Evolutionary conservation across 2,113 vertebrate species (phyloP).

Genomic region (Marmota monax): DNA sequence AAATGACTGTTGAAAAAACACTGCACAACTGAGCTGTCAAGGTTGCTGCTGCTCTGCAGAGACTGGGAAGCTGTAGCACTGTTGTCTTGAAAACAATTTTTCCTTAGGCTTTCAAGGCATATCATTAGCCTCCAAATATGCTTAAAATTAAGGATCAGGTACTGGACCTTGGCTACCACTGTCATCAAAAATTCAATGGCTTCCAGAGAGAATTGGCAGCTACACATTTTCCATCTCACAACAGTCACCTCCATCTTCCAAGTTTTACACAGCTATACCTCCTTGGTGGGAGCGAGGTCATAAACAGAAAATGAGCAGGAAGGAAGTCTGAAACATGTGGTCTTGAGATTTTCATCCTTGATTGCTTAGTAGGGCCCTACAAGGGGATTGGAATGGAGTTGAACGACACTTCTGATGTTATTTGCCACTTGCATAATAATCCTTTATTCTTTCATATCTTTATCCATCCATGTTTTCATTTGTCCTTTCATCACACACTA

Average conservation of each 20-base stretch:
- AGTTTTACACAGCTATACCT: background rate
- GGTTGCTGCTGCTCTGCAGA: background rate
- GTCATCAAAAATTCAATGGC: background rate
- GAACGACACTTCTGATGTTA: background rate
- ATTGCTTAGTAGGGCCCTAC: background rate
- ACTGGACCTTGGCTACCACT: background rate
- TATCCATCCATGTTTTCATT: background rate
- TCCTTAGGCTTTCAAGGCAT: background rate
- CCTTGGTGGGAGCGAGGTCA: background rate
- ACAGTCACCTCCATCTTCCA: background rate
- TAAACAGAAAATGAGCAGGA: background rate
- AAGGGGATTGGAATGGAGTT: background rate
- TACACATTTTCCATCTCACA: background rate
- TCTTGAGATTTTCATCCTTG: background rate
- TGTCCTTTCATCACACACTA: background rate
- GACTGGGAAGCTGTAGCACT: background rate
- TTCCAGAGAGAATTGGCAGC: background rate
- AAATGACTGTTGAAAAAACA: background rate
- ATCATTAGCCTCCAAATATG: background rate
- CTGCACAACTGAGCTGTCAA: background rate
- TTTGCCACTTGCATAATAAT: fast-evolving
- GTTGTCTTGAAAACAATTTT: background rate
- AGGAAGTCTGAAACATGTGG: background rate
- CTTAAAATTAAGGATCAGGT: background rate
- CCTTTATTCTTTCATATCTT: background rate